phyloP scores from a whole-genome alignment of 2,113 vertebrate genomes.

The Amblyornis subalaris region DNA sequence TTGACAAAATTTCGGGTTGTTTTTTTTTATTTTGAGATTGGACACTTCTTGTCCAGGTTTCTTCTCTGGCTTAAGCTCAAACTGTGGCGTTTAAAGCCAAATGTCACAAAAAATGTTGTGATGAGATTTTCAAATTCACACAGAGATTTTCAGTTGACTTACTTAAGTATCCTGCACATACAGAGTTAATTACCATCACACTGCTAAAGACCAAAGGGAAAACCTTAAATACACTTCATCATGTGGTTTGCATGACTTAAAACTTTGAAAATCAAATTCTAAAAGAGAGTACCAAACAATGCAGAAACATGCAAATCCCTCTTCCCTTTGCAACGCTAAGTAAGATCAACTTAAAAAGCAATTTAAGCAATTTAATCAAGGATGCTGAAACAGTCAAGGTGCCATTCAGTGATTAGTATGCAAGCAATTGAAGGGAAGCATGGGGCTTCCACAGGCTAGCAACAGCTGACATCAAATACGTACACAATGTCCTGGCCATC shows the following conservation, averaged over 20 bases:
- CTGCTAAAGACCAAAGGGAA: not conserved
- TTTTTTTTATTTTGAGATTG: not conserved
- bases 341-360: not conserved
- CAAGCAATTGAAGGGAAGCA: not conserved
- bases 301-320: not conserved
- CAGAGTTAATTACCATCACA: not conserved
- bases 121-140: not conserved
- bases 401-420: not conserved
- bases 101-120: not conserved
- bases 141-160: not conserved
- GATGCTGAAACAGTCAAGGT: not conserved
- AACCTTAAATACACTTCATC: not conserved
- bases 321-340: not conserved
- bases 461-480: not conserved
- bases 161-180: not conserved
- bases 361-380: not conserved
- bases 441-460: not conserved
- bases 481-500: not conserved
- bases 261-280: not conserved
- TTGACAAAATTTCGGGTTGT: not conserved
- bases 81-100: not conserved
- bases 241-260: not conserved
- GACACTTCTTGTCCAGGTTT: not conserved
- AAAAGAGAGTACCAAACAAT: not conserved
- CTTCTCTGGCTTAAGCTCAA: not conserved